Evolutionary conservation across 2,113 vertebrate genomes (phyloP), one percentile per base, ranked within the genome.

Genomic region (Hyaena hyaena): DNA sequence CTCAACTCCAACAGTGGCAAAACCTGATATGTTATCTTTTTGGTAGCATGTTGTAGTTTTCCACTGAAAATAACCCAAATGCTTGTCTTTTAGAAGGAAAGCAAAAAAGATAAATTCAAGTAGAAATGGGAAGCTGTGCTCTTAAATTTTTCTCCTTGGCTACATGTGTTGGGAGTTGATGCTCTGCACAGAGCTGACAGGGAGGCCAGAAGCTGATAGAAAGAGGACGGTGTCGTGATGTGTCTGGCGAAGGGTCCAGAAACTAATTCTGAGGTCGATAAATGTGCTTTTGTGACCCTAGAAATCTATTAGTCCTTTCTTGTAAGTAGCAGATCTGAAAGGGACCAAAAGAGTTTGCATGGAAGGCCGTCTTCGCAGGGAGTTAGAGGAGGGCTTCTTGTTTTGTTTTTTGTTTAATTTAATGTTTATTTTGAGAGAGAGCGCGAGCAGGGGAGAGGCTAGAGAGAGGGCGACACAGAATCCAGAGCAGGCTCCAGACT

Each of bases 41-140:
- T 16, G 12, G 65, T 83, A 93, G 71, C 10, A 24, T 91, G 50
- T 55, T 81, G 14, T 95, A 1, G 0, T 66, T 94, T 95, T 90
- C 89, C 82, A 63, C 45, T 45, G 65, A 93, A 88, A 93, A 71
- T 88, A 90, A 71, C 66, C 31, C 65, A 65, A 45, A 88, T 21
- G 82, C n/a, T 90, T 92, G 31, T 71, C 68, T 55, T 93, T 26
- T 93, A 93, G 53, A 89, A 73, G 71, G 71, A 96, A 86, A 81
- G 21, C 61, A 61, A 66, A 80, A 91, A 83, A n/a, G 61, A 48
- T n/a, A 26, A 35, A 43, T 35, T 45, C 73, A 45, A 33, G 3
- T 88, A 53, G 66, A 26, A 55, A 69, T 93, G 81, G 90, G 89
- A 84, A 91, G 26, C 28, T 1, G 4, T 24, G 43, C 35, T 10